Base-by-base conservation (phyloP, 1,140 invertebrate genomes). In the Brachionus angularis region DNA sequence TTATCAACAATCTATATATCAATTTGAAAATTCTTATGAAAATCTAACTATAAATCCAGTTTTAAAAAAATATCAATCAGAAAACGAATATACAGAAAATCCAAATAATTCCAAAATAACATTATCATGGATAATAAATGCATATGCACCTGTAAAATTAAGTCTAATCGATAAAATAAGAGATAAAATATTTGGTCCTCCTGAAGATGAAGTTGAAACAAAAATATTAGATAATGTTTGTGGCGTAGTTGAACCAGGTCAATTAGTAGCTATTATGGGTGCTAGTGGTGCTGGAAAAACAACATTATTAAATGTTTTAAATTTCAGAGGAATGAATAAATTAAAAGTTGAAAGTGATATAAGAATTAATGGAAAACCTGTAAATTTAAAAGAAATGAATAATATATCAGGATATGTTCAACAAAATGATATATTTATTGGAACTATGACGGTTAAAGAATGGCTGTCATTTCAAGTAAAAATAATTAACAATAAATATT, bases 201-300 rank as follows among this genome's bases (percentile, higher is more conserved):
- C 1, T 39, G 55, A 61, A 14, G 55, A 61, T 7, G 7, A 5
- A 23, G 5, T 10, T 8, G 18, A 61, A 2, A 18, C 7, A 3
- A 36, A 18, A 61, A 61, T 67, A 1, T 25, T 67, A 21, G 16
- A 47, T 16, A 49, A 67, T 31, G 91, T 92, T 2, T 88, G 85
- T 73, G 93, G 93, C 5, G 85, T 89, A 1, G 91, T 91, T 0
- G 86, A 88, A 79, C 89, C 91, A 3, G 93, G 92, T 2, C 90
- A 94, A 78, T 80, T 96, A 23, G 78, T 95, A 62, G 91, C 92
- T 2, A 88, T 96, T 25, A 89, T 97, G 88, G 93, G 93, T 3
- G 89, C 91, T 72, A 94, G 91, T 27, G 93, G 93, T 0, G 90
- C 94, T 0, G 94, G 95, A 4, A 98, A 98, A 83, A 95, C 93